A percentile compares a stretch with the other conserved stretches of the same genome.
Conservation (phyloP, 1,140 invertebrate genomes). For the Drosophila ohnishii region DNA sequence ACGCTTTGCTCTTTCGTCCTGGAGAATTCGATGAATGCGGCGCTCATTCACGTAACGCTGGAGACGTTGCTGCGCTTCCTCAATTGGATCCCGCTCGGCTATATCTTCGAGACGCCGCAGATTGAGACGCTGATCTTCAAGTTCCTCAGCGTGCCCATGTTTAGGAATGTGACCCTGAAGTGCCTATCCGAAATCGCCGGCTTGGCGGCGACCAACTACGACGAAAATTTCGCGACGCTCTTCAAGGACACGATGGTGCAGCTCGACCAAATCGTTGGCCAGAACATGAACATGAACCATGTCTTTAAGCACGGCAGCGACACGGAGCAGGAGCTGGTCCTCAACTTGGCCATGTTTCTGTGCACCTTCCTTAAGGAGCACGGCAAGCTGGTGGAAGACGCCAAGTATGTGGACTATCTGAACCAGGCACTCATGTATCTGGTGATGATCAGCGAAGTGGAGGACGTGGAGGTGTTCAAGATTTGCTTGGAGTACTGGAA, state of each 20-base stretch:
- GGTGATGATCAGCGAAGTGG: constrained; percentile 98
- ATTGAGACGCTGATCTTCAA: constrained; percentile 97
- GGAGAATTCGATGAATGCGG: constrained; percentile 98
- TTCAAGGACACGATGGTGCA: constrained; percentile 96
- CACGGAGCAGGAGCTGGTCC: constrained; percentile 99
- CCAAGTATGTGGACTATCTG: constrained; percentile 88
- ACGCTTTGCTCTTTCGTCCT: constrained; percentile 98
- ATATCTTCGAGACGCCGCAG: constrained; percentile 99
- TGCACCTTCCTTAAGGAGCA: constrained; percentile 99
- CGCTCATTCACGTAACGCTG: constrained; percentile 95
- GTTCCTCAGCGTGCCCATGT: constrained; percentile 98
- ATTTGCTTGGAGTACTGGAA: constrained; percentile 99
- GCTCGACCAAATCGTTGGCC: constrained; percentile 95
- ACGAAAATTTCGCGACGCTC: constrained; percentile 94
- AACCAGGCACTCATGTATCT: constrained; percentile 96
- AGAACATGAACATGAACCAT: constrained; percentile 95
- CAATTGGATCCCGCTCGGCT: constrained; percentile 99
- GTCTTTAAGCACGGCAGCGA: constrained; percentile 96
- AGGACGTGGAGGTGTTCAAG: constrained; percentile 99
- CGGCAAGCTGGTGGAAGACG: constrained; percentile 93
- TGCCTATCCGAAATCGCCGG: constrained; percentile 99
- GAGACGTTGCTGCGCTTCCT: constrained; percentile 98
- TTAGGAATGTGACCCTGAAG: constrained; percentile 98
- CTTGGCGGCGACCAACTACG: constrained; percentile 93
- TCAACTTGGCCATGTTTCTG: constrained; percentile 98